These are phyloP conservation scores for Nycticryphes semicollaris DNA, from an alignment of 2,113 vertebrate genomes.

Conservation along the genomic window DNA sequence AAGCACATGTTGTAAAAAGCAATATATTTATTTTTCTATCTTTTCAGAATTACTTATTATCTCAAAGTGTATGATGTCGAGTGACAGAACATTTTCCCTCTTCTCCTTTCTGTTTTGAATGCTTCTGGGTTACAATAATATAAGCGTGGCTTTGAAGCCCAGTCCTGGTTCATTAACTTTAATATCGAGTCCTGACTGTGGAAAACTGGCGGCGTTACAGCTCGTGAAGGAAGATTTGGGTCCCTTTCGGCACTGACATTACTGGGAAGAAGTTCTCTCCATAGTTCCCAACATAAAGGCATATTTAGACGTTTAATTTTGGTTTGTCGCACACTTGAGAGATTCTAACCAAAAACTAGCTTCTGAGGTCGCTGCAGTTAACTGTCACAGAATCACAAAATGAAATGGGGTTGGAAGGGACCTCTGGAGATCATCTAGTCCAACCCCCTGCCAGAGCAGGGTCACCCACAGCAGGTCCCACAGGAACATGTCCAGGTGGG, in stretches of 20 bases:
- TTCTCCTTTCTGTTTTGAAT: not conserved
- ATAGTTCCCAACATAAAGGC: not conserved
- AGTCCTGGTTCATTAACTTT: not conserved
- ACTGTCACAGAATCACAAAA: not conserved
- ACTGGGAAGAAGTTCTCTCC: not conserved
- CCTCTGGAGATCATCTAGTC: too few species aligned
- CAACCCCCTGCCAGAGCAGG: too few species aligned
- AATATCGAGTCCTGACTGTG: constrained; percentile 18
- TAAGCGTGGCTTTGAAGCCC: constrained; percentile 57
- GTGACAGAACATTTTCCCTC: constrained; percentile 54
- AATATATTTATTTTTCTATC: not conserved
- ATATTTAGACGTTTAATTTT: constrained; percentile 30
- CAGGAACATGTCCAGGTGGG: too few species aligned
- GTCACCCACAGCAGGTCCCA: too few species aligned
- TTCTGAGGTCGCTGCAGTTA: not conserved
- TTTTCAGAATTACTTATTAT: not conserved
- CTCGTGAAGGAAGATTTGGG: constrained; percentile 6
- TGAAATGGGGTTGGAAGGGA: too few species aligned
- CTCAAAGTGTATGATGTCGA: not conserved
- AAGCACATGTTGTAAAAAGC: not conserved
- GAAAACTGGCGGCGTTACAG: constrained; percentile 60
- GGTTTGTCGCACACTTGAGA: not conserved
- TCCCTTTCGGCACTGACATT: not conserved
- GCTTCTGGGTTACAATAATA: constrained; percentile 61
- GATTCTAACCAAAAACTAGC: not conserved